These are phyloP conservation scores for Numida meleagris DNA, from an alignment of 2,113 vertebrate species.

Conservation along the genomic window DNA sequence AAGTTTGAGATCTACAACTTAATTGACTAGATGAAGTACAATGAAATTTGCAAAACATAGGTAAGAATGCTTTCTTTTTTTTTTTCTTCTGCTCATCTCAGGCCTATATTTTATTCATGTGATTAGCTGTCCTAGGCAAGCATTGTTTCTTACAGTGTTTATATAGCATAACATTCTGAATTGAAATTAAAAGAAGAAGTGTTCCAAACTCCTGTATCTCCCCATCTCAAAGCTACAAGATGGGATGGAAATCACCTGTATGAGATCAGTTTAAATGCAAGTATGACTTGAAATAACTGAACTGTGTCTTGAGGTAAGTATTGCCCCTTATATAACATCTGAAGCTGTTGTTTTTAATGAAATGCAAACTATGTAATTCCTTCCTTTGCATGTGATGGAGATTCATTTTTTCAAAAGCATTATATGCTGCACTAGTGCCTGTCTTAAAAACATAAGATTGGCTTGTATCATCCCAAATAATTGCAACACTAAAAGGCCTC, in stretches of 20 bases:
- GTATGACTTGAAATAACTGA: background rate
- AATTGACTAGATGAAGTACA: background rate
- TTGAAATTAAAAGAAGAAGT: background rate
- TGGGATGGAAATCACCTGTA: background rate
- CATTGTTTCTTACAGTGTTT: background rate
- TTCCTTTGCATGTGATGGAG: background rate
- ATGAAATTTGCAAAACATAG: background rate
- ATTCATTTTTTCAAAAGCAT: background rate
- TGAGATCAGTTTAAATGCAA: background rate
- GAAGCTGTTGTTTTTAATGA: background rate
- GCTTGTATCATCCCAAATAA: background rate
- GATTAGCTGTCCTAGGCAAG: background rate
- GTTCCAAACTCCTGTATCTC: background rate
- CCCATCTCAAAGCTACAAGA: background rate
- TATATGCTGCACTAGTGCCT: background rate
- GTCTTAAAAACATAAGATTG: conserved; percentile 36
- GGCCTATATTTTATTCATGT: background rate
- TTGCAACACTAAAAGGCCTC: conserved; percentile 44
- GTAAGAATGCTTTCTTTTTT: background rate
- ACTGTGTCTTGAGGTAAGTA: background rate
- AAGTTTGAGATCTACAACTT: background rate
- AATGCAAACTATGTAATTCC: background rate
- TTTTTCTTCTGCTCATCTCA: background rate
- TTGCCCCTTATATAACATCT: background rate
- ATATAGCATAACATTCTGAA: background rate